Evolutionary conservation across 1,140 invertebrate genomes (phyloP), one percentile per base, ranked within the genome.

Genomic region (Leguminivora glycinivorella): DNA sequence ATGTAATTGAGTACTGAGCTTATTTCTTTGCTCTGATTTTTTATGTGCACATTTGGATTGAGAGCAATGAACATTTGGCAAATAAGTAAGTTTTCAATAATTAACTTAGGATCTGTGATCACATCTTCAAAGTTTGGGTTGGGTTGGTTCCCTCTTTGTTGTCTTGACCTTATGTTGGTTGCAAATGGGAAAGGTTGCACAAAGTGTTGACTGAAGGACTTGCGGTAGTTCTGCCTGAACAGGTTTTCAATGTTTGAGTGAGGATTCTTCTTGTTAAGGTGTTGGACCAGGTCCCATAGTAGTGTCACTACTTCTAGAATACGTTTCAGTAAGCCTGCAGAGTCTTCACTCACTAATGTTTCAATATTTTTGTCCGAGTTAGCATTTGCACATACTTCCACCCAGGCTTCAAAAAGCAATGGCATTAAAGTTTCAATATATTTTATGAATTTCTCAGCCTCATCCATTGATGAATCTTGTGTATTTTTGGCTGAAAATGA

Each of bases 331-430:
- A 95, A 88, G 40, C 85, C 76, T 4, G 92, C 89, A 12, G 93
- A 93, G 82, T 95, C 95, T 72, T 85, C 84, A 69, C 79, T 90
- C 17, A 95, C 82, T 12, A 93, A 77, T 73, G 83, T 85, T 84
- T 92, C 84, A 73, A 81, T 81, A 75, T 75, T 84, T 70, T 80
- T 80, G 14, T 81, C 79, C n/a, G 74, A 68, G 26, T 77, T 84
- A 19, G 70, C 76, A 69, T 88, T 91, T 0, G 95, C 93, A 24
- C 92, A 86, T 19, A 95, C 94, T 92, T 96, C 95, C 22, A 95
- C 75, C 95, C 95, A 96, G 69, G 93, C 95, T 80, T 96, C 95
- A 84, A 94, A 93, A 24, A 96, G 92, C 17, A 96, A 83, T n/a
- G 95, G 94, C 82, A 96, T 89, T 12, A 96, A 87, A 56, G 93